Percentiles rank a stretch among this genome's conserved stretches.
Conservation (phyloP, 1,140 invertebrate genomes). For the Dermatophagoides farinae region DNA sequence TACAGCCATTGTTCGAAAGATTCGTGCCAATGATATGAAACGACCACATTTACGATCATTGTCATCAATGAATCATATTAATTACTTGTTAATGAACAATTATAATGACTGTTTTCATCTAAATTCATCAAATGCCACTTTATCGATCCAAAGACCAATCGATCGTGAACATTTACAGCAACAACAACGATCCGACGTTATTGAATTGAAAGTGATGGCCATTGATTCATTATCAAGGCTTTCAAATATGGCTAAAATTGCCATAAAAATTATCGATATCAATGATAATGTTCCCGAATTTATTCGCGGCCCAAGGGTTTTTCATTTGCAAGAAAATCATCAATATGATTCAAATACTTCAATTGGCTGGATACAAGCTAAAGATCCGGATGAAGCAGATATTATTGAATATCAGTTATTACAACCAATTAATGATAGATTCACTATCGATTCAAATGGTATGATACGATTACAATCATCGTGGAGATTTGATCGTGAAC, state of each 20-base stretch:
- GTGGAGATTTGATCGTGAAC: slow-evolving; percentile 29
- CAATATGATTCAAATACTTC: background rate
- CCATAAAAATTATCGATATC: slow-evolving; percentile 63
- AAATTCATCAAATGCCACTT: slow-evolving; percentile 67
- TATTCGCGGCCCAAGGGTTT: slow-evolving; percentile 34
- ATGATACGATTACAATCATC: slow-evolving; percentile 48
- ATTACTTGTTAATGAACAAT: slow-evolving; percentile 77
- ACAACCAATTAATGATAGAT: slow-evolving; percentile 32
- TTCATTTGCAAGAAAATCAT: slow-evolving; percentile 49
- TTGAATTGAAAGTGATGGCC: slow-evolving; percentile 1
- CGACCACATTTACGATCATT: background rate
- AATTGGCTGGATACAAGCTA: slow-evolving; percentile 10
- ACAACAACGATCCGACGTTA: background rate
- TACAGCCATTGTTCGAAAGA: background rate
- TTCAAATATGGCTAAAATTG: slow-evolving; percentile 64
- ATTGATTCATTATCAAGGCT: slow-evolving; percentile 40
- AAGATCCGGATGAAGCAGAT: slow-evolving; percentile 15
- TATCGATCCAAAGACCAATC: slow-evolving; percentile 51
- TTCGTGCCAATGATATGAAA: no score
- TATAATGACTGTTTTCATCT: slow-evolving; percentile 58
- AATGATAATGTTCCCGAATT: slow-evolving; percentile 73
- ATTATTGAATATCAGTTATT: background rate
- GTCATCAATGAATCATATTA: slow-evolving; percentile 51
- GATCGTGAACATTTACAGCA: slow-evolving; percentile 45
- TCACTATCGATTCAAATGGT: slow-evolving; percentile 58